phyloP scores from a whole-genome alignment of 2,888 invertebrate species.

The Lypha dubia region DNA sequence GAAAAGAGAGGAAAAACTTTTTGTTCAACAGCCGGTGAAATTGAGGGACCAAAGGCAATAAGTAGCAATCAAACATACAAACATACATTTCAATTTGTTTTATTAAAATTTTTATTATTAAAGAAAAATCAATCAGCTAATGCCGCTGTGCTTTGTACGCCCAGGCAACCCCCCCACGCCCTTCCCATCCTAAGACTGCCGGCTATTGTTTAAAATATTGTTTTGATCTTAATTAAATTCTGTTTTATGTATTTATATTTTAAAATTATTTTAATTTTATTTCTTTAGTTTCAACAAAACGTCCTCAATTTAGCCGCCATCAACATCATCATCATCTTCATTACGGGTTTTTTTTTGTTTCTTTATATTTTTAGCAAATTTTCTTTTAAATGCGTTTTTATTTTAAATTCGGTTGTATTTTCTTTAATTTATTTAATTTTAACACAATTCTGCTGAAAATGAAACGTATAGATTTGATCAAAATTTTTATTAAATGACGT shows the following conservation, averaged over 20 bases:
- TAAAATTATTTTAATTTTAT: conserved; percentile 20
- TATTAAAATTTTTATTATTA: too few relatives aligned
- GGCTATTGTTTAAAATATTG: conserved; percentile 22
- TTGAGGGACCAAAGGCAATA: not conserved
- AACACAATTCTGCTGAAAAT: conserved; percentile 39
- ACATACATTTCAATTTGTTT: not conserved
- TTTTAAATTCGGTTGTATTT: conserved; percentile 2
- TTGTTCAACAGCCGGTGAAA: not conserved
- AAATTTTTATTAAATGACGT: conserved; percentile 60
- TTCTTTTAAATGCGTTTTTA: conserved; percentile 33
- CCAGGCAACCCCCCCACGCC: too few relatives aligned
- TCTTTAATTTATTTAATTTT: conserved; percentile 1
- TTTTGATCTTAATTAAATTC: conserved; percentile 46
- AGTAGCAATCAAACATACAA: too few relatives aligned
- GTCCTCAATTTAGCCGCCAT: conserved; percentile 73
- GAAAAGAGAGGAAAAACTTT: not conserved
- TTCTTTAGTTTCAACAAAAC: conserved; percentile 62
- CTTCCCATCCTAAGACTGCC: too few relatives aligned
- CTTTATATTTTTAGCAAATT: conserved; percentile 64
- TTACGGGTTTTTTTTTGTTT: conserved; percentile 52
- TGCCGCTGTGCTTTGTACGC: not conserved
- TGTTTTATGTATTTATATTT: conserved; percentile 24
- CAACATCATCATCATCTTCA: conserved; percentile 41
- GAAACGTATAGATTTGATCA: conserved; percentile 62
- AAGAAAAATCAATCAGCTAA: too few relatives aligned